These are phyloP conservation scores for Ceratotherium simum DNA, from an alignment of 2,113 vertebrate species.

Conservation along the genomic window DNA sequence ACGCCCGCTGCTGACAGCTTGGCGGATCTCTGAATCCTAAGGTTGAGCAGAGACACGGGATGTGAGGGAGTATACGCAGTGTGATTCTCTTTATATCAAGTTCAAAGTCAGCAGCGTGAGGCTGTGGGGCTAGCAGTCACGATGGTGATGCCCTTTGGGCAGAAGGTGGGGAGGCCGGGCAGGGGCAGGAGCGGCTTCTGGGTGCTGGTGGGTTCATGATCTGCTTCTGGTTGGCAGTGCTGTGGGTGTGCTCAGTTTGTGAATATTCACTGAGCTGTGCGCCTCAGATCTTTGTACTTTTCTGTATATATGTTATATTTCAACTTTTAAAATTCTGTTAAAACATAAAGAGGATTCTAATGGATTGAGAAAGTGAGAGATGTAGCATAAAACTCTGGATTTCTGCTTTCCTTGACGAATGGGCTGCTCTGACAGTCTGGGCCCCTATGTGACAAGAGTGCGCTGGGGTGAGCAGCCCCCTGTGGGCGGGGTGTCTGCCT, in stretches of 20 bases:
- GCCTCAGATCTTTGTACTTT: not conserved
- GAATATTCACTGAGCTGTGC: too few relatives aligned
- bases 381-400: rapidly evolving
- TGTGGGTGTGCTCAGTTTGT: not conserved
- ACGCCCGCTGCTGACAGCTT: rapidly evolving
- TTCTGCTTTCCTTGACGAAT: not conserved
- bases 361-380: not conserved
- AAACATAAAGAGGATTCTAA: not conserved
- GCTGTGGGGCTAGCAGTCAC: not conserved
- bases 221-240: not conserved
- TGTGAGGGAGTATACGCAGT: not conserved
- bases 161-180: not conserved
- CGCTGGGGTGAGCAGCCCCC: not conserved
- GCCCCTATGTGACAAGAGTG: rapidly evolving
- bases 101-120: not conserved
- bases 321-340: not conserved
- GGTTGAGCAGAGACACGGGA: too few relatives aligned
- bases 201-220: not conserved
- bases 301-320: not conserved
- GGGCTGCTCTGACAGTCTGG: not conserved
- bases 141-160: not conserved
- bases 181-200: not conserved
- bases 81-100: not conserved
- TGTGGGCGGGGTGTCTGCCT: too few relatives aligned
- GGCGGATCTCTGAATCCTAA: not conserved